Conservation (phyloP, 2,888 invertebrate species). For the Aporophyla nigra region DNA sequence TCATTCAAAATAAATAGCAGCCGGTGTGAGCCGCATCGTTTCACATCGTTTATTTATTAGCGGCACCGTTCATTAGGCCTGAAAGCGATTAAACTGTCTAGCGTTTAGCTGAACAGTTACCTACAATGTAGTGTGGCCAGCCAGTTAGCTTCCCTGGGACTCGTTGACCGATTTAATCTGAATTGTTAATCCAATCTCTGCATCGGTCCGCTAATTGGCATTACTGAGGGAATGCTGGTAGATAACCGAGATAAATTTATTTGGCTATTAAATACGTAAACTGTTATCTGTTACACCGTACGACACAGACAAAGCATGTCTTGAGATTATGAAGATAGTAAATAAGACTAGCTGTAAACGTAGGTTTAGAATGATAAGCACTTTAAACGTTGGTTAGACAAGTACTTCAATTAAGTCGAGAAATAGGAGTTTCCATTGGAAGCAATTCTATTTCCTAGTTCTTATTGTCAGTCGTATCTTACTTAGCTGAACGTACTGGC, state of each 20-base stretch:
- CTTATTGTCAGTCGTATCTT: conserved; percentile 37
- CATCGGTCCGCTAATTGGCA: conserved; percentile 84
- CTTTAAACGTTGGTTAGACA: conserved; percentile 38
- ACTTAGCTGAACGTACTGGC: conserved; percentile 7
- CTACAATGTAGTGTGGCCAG: conserved; percentile 61
- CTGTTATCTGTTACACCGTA: conserved; percentile 48
- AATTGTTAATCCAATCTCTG: conserved; percentile 85
- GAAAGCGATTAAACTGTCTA: conserved; percentile 76
- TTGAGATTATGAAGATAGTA: conserved; percentile 52
- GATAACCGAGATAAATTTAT: conserved; percentile 80
- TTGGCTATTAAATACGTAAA: conserved; percentile 73
- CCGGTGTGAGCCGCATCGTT: conserved; percentile 68
- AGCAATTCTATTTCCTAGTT: conserved; percentile 36
- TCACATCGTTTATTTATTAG: conserved; percentile 73
- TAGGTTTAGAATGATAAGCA: conserved; percentile 40
- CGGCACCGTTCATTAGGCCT: conserved; percentile 77
- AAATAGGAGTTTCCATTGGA: conserved; percentile 36
- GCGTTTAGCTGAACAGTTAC: conserved; percentile 72
- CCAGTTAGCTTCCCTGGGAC: conserved; percentile 67
- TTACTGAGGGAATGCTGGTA: conserved; percentile 73
- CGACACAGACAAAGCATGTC: conserved; percentile 47
- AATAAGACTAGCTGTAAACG: conserved; percentile 47
- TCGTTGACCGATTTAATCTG: conserved; percentile 83
- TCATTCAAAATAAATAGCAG: conserved; percentile 63
- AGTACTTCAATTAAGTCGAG: conserved; percentile 54